Conservation (phyloP, 2,797 vertebrate genomes). For the Intellagama lesueurii region DNA sequence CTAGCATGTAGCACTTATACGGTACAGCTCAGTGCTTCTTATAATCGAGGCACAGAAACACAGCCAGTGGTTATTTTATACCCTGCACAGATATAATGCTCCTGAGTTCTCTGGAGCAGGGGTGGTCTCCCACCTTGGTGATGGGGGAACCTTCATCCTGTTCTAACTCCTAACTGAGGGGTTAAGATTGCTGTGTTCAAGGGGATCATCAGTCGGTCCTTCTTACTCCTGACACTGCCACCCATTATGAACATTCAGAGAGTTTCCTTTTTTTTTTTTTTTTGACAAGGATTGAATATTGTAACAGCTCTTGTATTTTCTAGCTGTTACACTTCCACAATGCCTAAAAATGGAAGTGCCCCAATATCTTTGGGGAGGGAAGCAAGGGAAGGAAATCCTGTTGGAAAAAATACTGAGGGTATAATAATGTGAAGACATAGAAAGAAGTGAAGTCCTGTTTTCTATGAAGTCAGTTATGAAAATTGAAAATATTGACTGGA, state of each 20-base stretch:
- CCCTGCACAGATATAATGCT: background rate
- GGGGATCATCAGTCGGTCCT: background rate
- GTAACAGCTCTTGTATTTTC: background rate
- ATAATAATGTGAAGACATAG: too few relatives aligned
- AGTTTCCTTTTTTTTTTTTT: too few relatives aligned
- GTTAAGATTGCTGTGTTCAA: background rate
- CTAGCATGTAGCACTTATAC: background rate
- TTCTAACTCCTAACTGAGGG: too few relatives aligned
- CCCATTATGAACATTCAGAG: background rate
- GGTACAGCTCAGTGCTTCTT: background rate
- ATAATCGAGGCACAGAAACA: background rate
- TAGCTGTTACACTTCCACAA: background rate
- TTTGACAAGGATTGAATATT: background rate
- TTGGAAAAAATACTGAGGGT: background rate
- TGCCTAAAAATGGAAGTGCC: background rate
- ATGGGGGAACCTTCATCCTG: too few relatives aligned
- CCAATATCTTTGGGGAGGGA: background rate
- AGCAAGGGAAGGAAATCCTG: background rate
- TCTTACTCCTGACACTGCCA: background rate
- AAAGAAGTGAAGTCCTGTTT: background rate
- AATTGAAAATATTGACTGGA: too few relatives aligned
- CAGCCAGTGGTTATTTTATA: background rate
- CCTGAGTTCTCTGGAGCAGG: too few relatives aligned
- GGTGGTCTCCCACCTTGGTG: too few relatives aligned
- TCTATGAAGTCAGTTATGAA: background rate